A percentile compares a stretch with the other conserved stretches of the same genome.
Conservation (phyloP, 92 coral and sea anemone species). For the Parazoanthus swiftii region DNA sequence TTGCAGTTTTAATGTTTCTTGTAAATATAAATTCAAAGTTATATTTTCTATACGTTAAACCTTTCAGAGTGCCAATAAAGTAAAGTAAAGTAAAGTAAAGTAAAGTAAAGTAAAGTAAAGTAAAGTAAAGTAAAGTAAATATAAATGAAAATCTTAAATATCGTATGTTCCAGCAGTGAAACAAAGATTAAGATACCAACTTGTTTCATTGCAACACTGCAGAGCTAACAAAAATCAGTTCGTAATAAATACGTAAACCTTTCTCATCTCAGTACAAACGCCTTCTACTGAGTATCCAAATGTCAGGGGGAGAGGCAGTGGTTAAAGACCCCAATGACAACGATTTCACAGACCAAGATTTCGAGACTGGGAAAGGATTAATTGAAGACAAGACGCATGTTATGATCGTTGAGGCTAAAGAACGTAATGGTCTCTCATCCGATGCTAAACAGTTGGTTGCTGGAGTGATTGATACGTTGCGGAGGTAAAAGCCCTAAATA, state of each 20-base stretch:
- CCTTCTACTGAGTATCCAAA: constrained; percentile 36
- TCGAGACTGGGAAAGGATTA: constrained; percentile 36
- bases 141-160: too few species aligned
- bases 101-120: too few species aligned
- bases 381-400: constrained; percentile 59
- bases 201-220: background rate
- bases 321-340: constrained; percentile 62
- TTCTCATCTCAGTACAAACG: constrained; percentile 44
- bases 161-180: background rate
- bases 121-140: too few species aligned
- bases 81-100: too few species aligned
- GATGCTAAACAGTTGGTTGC: constrained; percentile 66
- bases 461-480: constrained; percentile 72
- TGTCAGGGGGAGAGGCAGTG: constrained; percentile 69
- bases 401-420: constrained; percentile 88
- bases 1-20: too few species aligned
- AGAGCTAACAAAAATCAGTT: background rate
- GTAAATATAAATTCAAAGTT: too few species aligned
- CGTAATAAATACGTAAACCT: background rate
- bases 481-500: constrained; percentile 51
- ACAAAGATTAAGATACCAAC: too few species aligned
- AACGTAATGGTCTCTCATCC: constrained; percentile 54
- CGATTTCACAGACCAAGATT: constrained; percentile 33
- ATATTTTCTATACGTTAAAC: too few species aligned
- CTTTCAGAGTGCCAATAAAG: too few species aligned